Evolutionary conservation across 2,113 vertebrate genomes (phyloP), one percentile per base, ranked within the genome.

Genomic region (Solenodon paradoxus): DNA sequence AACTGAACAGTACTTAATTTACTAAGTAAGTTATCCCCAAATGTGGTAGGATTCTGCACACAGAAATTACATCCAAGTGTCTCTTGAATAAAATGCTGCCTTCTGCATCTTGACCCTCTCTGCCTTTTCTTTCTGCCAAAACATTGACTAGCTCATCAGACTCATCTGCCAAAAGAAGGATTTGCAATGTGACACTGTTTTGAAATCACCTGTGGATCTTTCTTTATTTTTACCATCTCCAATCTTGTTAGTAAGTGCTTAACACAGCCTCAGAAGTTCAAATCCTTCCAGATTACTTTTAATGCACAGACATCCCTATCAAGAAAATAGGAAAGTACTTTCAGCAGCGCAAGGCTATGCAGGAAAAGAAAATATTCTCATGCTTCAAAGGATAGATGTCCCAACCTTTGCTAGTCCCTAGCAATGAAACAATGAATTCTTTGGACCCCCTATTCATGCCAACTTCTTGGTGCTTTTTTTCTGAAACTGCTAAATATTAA

Each of bases 171-270:
- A n/a, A 63, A 59, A n/a, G 32, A 84, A 78, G 55, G 78, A 89
- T 87, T 87, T 93, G 20, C 66, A 88, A 51, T 53, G 0, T 89
- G 78, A 77, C 6, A 45, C 17, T 79, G 24, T 89, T 90, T 69
- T 95, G 53, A 95, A 95, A 94, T 89, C 81, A 90, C 35, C 61
- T 94, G 30, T 12, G 85, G 45, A 92, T 89, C 55, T 80, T 72
- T 26, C 16, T 13, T 28, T 28, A 6, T 17, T 83, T 90, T 78
- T 28, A 28, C 10, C 7, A 63, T 30, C 47, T 93, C 69, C 93
- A 83, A 94, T 79, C 92, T 97, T 89, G n/a, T 86, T 90, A 96
- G 82, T 92, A 87, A 93, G 55, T 57, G 61, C 47, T 96, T 81
- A 75, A 69, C 69, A 64, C 53, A 64, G 75, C 49, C 72, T 96